Evolutionary conservation across 2,797 vertebrate genomes (phyloP), one percentile per base, ranked within the genome.

Genomic region (Spondyliosoma cantharus): DNA sequence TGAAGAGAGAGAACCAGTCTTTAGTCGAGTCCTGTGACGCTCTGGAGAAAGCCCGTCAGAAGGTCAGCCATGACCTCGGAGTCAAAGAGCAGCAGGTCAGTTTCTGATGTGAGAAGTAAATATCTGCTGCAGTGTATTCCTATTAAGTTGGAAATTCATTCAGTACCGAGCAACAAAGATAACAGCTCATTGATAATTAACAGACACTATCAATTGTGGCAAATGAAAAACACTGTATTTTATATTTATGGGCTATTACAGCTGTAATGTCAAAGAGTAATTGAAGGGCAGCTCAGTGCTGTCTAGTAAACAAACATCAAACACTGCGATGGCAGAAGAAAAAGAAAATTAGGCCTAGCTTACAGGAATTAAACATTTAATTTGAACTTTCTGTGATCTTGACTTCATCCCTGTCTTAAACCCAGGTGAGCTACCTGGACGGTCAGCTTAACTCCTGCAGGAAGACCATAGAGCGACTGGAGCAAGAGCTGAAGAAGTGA

Each of bases 401-500:
- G 13, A 74, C 9, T 71, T 7, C 61, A 53, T 60, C 5, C 1
- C 61, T 8, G 65, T 59, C 22, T 3, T 74, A 8, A 71, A 72
- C 9, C 0, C 57, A 94, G 93, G 92, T 93, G 78, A 97, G 90
- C 89, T 96, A 96, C 92, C 94, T 97, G 85, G 96, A 97, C 11
- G 96, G 96, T 14, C 97, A 98, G 58, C 95, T 98, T 20, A 95
- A 88, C 86, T 91, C 95, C 29, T 94, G 92, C 94, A 97, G 90
- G 90, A 97, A 95, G 78, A 96, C 96, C 25, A 94, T 96, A n/a
- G 96, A 98, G 71, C 95, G 92, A 24, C 91, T 98, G 59, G 97
- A 98, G 71, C 96, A 97, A 87, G 97, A 98, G 80, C 93, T 97
- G 32, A 98, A 97, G 89, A 96, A 96, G 97, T 98, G 73, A 93